Base-by-base conservation (phyloP, 1,140 invertebrate species). In the Oryctes rhinoceros region DNA sequence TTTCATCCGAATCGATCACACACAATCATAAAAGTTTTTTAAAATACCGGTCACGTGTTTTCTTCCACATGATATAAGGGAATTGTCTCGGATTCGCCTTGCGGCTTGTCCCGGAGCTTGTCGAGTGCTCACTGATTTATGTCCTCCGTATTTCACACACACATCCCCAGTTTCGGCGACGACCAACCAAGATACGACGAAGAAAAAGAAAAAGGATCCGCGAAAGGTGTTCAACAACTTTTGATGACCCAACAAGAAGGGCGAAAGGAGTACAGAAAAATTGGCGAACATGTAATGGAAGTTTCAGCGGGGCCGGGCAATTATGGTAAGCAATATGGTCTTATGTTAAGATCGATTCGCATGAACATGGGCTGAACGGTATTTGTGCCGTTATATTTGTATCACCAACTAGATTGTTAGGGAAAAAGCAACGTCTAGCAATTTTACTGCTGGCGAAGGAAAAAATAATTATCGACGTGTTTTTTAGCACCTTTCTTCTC, bases 1-100 rank as follows among this genome's bases (percentile, higher is more conserved):
- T 24, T 71, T 71, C 65, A 71, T 71, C 10, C 65, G 65, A 24
- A 71, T 71, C 65, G 65, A 71, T 71, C 65, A 71, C 65, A 59
- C 6, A 71, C 65, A 71, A 37, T 71, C 65, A 71, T 71, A 71
- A 67, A 67, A 71, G 65, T 71, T 71, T 71, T 2, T 71, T 37
- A 15, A 71, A 37, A 71, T 35, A 71, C 65, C 10, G 11, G 11
- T 71, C 65, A 71, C 65, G 65, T 71, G 13, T 71, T 30, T 24
- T 24, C 24, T 71, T 71, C 65, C 24, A 30, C 20, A 24, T 3
- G 65, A 71, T 71, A 30, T 37, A 24, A 24, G 20, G 65, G 24
- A 13, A 30, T 71, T 71, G 65, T 71, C 65, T 71, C 15, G 35
- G 11, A 71, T 35, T 71, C 65, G 18, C 20, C 24, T 24, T 37